Conservation (phyloP, 2,113 vertebrate genomes). For the Falcunculus frontatus region DNA sequence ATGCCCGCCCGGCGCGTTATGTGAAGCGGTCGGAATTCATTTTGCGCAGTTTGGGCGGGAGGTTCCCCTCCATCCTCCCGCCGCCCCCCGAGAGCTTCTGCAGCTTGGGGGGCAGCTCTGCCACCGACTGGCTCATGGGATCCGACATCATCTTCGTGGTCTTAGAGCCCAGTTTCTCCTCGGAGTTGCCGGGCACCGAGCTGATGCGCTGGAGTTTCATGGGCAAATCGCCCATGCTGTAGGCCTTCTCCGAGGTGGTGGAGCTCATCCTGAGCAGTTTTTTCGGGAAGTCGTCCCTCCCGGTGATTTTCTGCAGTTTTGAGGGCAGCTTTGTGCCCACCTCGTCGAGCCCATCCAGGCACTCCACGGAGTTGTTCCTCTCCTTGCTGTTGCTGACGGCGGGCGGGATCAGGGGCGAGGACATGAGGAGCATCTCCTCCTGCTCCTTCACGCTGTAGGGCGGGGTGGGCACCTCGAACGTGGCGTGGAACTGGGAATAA, state of each 20-base stretch:
- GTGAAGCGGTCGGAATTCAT: constrained; percentile 99
- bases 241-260: constrained; percentile 97
- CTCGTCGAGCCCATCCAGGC: constrained; percentile 91
- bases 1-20: constrained; percentile 66
- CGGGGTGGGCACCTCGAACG: constrained; percentile 93
- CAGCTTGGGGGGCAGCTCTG: constrained; percentile 95
- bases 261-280: constrained; percentile 98
- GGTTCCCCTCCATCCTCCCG: constrained; percentile 88
- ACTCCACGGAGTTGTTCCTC: constrained; percentile 90
- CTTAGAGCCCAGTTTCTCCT: constrained; percentile 88
- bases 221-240: constrained; percentile 94
- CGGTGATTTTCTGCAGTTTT: constrained; percentile 97
- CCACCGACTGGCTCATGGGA: constrained; percentile 95
- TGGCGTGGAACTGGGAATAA: constrained; percentile 99
- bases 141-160: constrained; percentile 86
- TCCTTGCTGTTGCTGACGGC: constrained; percentile 94
- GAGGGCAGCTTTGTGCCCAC: constrained; percentile 87
- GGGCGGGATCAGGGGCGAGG: constrained; percentile 93
- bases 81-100: constrained; percentile 86
- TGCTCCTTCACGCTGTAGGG: constrained; percentile 98
- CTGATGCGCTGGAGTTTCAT: constrained; percentile 99
- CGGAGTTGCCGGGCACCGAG: constrained; percentile 94
- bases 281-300: constrained; percentile 92
- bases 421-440: constrained; percentile 94
- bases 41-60: constrained; percentile 95